phyloP scores from a whole-genome alignment of 2,797 vertebrate species.

The Anguilla marmorata region DNA sequence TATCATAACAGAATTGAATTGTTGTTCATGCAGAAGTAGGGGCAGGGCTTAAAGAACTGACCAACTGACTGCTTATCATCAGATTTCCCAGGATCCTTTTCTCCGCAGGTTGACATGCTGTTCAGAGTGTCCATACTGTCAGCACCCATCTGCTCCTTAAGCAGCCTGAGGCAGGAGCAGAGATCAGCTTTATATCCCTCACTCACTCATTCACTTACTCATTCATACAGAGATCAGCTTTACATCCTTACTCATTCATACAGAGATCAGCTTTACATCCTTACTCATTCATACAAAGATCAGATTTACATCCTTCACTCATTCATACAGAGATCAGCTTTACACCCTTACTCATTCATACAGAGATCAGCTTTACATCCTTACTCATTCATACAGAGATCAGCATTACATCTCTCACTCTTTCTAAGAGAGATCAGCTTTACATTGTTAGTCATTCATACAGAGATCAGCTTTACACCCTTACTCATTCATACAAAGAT shows the following conservation, averaged over 20 bases:
- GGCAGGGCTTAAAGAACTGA: neutral
- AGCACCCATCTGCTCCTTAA: slow-evolving; percentile 55
- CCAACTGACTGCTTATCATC: slow-evolving; percentile 38
- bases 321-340: neutral
- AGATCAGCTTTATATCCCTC: neutral
- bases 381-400: neutral
- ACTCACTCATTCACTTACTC: too few relatives aligned
- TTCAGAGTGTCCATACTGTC: slow-evolving; percentile 60
- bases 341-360: too few relatives aligned
- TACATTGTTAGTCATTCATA: too few relatives aligned
- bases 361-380: neutral
- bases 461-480: neutral
- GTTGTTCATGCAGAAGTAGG: neutral
- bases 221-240: neutral
- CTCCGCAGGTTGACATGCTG: slow-evolving; percentile 54
- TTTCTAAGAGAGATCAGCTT: too few relatives aligned
- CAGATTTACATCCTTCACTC: too few relatives aligned
- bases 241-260: too few relatives aligned
- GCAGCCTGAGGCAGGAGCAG: slow-evolving; percentile 54
- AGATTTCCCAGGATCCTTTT: slow-evolving; percentile 49
- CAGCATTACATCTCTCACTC: too few relatives aligned
- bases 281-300: neutral
- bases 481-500: neutral
- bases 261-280: neutral
- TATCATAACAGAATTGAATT: too few relatives aligned